Evolutionary conservation across 2,113 vertebrate genomes (phyloP).

Genomic region (Piprites chloris): DNA sequence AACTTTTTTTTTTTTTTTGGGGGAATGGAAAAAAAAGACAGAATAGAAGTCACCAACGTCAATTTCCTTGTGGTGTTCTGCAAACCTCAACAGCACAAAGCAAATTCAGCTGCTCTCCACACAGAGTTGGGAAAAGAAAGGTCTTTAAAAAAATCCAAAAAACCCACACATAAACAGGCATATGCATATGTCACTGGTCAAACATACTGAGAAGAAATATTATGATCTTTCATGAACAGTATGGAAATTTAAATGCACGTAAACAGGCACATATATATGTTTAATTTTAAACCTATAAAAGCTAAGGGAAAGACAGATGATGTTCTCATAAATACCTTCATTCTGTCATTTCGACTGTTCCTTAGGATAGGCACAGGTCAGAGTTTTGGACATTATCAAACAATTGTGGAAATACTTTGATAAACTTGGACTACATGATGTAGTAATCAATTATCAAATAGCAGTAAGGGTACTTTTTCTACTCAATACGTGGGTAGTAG

Average conservation of each 20-base stretch:
- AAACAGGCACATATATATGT: neutral
- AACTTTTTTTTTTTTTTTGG: neutral
- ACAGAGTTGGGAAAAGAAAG: neutral
- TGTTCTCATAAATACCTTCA: neutral
- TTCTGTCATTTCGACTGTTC: neutral
- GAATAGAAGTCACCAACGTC: conserved; percentile 17
- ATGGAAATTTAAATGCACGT: neutral
- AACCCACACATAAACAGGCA: neutral
- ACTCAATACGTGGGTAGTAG: neutral
- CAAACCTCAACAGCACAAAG: conserved; percentile 44
- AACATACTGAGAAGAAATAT: neutral
- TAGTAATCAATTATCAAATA: neutral
- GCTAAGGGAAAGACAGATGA: neutral
- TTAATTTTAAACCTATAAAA: neutral
- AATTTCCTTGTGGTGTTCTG: neutral
- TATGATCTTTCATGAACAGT: neutral
- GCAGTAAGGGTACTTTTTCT: neutral
- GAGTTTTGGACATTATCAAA: neutral
- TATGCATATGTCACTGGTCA: neutral
- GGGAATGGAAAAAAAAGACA: neutral
- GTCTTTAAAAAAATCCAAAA: neutral
- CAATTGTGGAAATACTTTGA: neutral
- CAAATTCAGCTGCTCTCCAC: conserved; percentile 2
- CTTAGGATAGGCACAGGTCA: neutral
- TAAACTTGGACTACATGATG: neutral